Conservation (phyloP, 1,140 invertebrate species). For the Drosophila navojoa region DNA sequence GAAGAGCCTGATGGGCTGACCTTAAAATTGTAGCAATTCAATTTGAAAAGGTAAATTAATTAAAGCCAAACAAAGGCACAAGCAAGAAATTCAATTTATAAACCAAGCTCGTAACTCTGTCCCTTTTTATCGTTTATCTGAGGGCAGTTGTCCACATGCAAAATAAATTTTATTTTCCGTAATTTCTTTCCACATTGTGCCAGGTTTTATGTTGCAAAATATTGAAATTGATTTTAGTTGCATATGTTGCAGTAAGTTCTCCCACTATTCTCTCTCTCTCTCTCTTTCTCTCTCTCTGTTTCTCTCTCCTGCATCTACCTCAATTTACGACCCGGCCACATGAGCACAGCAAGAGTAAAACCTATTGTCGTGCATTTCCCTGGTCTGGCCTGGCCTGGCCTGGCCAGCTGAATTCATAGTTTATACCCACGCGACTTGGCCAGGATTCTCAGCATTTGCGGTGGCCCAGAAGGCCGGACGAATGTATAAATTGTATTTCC, state of each 20-base stretch:
- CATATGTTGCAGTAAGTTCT: slow-evolving; percentile 60
- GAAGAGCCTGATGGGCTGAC: slow-evolving; percentile 8
- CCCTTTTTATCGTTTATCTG: not conserved
- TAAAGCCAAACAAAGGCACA: slow-evolving; percentile 44
- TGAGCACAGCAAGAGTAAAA: slow-evolving; percentile 13
- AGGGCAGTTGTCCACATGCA: slow-evolving; percentile 31
- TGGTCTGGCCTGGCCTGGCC: not conserved
- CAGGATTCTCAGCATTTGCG: slow-evolving; percentile 16
- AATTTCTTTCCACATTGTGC: slow-evolving; percentile 42
- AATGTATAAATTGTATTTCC: slow-evolving; percentile 49
- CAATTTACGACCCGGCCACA: slow-evolving; percentile 64
- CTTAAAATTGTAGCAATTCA: slow-evolving; percentile 28
- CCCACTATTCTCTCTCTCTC: too few species aligned
- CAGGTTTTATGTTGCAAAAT: slow-evolving; percentile 70
- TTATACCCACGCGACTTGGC: slow-evolving; percentile 33
- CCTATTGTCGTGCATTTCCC: slow-evolving; percentile 29
- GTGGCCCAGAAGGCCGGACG: slow-evolving; percentile 36
- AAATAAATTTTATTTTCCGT: slow-evolving; percentile 71
- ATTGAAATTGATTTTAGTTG: slow-evolving; percentile 72
- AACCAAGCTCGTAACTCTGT: slow-evolving; percentile 30
- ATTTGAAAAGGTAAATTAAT: slow-evolving; percentile 53
- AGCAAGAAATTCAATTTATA: slow-evolving; percentile 60
- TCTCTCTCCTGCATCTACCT: not conserved
- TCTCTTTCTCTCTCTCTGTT: too few species aligned
- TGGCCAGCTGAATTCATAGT: slow-evolving; percentile 25